These are phyloP conservation scores for Norana najaformis DNA, from an alignment of 2,888 invertebrate species.

Conservation along the genomic window DNA sequence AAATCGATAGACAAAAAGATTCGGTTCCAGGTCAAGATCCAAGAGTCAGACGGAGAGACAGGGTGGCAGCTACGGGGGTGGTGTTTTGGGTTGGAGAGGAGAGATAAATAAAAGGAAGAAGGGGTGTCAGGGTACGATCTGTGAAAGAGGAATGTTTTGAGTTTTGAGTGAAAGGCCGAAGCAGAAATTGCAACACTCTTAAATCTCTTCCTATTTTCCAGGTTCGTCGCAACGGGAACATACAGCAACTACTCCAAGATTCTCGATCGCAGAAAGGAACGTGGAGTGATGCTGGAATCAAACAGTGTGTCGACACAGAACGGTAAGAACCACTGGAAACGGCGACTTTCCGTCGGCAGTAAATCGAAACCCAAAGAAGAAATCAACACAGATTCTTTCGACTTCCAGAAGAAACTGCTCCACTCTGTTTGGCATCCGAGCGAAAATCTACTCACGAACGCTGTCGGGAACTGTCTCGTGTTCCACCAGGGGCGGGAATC, in stretches of 20 bases:
- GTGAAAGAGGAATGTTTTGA: too few relatives aligned
- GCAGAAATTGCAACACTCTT: too few relatives aligned
- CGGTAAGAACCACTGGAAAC: conserved; percentile 77
- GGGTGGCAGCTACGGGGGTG: too few relatives aligned
- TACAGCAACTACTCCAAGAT: conserved; percentile 98
- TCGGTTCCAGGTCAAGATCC: too few relatives aligned
- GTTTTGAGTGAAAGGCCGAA: not conserved
- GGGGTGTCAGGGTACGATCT: too few relatives aligned
- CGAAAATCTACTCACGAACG: conserved; percentile 97
- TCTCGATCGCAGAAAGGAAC: conserved; percentile 83
- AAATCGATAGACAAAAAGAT: too few relatives aligned
- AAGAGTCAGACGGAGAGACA: too few relatives aligned
- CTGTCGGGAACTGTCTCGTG: conserved; percentile 96
- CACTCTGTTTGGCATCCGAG: conserved; percentile 98
- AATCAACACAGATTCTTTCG: conserved; percentile 85
- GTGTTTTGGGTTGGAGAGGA: too few relatives aligned
- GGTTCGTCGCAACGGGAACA: conserved; percentile 96
- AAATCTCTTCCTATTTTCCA: conserved; percentile 49
- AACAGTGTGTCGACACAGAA: conserved; percentile 78
- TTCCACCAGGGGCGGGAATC: conserved; percentile 21
- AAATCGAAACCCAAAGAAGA: conserved; percentile 85
- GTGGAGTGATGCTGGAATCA: conserved; percentile 91
- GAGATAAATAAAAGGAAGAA: too few relatives aligned
- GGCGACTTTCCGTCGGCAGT: conserved; percentile 78
- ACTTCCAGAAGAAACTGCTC: conserved; percentile 98